Base-by-base conservation (phyloP, 1,140 invertebrate genomes). In the Triops longicaudatus region DNA sequence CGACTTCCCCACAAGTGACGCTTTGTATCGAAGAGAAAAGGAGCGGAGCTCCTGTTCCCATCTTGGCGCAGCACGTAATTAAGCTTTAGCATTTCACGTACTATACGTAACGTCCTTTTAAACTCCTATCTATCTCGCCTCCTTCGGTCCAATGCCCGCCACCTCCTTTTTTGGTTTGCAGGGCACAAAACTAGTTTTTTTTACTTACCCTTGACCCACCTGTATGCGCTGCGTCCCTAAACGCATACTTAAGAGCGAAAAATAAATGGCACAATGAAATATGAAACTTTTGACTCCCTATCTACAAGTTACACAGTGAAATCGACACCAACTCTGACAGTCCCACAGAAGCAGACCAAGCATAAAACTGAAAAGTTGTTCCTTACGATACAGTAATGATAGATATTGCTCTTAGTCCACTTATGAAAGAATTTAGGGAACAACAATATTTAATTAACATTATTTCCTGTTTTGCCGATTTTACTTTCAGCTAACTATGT, bases 201-300 rank as follows among this genome's bases (percentile, higher is more conserved):
- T 63, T 63, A 63, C 50, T 63, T 63, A 63, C 50, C 50, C 50
- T 63, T 63, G 50, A 63, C 50, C 50, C 50, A 63, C 50, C 50
- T 63, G 50, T 63, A 63, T n/a, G 50, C 50, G 14, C 50, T 0
- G 17, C 17, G 50, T 63, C 10, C 50, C 22, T n/a, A n/a, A 63
- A 63, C 14, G n/a, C 50, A 17, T 17, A n/a, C 14, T 63, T 22
- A 22, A n/a, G 22, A 5, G 6, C 50, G 14, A 1, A 63, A n/a
- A 63, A 63, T 22, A 63, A 37, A 37, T 37, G 7, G 7, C 31
- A 4, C 7, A 2, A 37, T 37, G 31, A 37, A 37, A 37, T 37
- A 37, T 37, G 31, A 37, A 37, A 37, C 31, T 37, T 37, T 37
- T 37, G 2, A 37, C 31, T 4, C 31, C 31, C 31, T 4, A 37